phyloP scores from a whole-genome alignment of 2,888 invertebrate genomes.

The Pediacus dermestoides region DNA sequence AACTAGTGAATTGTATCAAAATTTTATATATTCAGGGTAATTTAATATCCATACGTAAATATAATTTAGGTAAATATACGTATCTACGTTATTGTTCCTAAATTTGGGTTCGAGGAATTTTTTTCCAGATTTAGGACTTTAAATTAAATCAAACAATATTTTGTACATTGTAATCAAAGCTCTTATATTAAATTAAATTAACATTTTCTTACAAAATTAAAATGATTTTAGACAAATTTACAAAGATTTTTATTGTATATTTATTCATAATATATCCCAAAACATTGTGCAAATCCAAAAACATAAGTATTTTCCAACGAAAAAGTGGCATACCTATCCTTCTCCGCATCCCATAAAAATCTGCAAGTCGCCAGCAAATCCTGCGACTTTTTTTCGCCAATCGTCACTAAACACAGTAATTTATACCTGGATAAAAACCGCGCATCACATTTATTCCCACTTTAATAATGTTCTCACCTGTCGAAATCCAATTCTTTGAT shows the following conservation, averaged over 20 bases:
- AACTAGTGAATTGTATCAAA: too few relatives aligned
- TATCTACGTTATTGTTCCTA: too few relatives aligned
- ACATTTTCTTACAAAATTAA: too few relatives aligned
- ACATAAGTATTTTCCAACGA: slow-evolving; percentile 62
- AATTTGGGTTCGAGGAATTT: too few relatives aligned
- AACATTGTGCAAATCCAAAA: slow-evolving; percentile 61
- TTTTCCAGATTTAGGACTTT: too few relatives aligned
- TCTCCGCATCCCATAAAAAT: slow-evolving; percentile 66
- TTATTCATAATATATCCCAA: slow-evolving; percentile 69
- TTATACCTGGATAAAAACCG: slow-evolving; percentile 60
- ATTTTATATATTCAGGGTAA: too few relatives aligned
- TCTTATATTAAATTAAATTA: too few relatives aligned
- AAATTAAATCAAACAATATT: too few relatives aligned
- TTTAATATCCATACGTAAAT: too few relatives aligned
- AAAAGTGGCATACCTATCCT: slow-evolving; percentile 60
- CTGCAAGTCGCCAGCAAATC: slow-evolving; percentile 59
- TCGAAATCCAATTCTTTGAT: slow-evolving; percentile 66
- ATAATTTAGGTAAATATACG: too few relatives aligned
- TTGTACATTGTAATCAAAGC: too few relatives aligned
- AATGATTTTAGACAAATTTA: too few relatives aligned
- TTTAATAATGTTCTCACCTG: slow-evolving; percentile 49
- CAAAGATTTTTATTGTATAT: not conserved
- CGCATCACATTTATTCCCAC: slow-evolving; percentile 2
- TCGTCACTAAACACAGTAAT: slow-evolving; percentile 60
- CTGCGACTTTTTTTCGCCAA: slow-evolving; percentile 66